These are phyloP conservation scores for Xenentodon cancila DNA, from an alignment of 2,797 vertebrate genomes.

Conservation along the genomic window DNA sequence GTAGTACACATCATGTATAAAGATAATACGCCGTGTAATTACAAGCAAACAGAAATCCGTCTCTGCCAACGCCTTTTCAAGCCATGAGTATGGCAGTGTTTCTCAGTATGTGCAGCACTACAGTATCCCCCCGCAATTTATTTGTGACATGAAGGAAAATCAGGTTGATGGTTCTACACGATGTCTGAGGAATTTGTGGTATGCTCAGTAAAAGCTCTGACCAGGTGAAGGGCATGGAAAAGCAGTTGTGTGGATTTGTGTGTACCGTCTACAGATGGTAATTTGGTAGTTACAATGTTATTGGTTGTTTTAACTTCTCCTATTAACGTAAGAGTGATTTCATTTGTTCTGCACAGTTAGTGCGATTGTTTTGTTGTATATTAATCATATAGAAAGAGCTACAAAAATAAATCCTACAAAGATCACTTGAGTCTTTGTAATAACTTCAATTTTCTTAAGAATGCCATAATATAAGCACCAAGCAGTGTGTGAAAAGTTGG, in stretches of 20 bases:
- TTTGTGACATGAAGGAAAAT: background rate
- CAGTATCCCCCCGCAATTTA: background rate
- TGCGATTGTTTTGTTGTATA: background rate
- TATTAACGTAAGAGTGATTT: background rate
- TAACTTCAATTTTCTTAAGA: conserved; percentile 26
- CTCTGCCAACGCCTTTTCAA: background rate
- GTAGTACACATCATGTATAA: too few relatives aligned
- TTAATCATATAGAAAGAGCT: background rate
- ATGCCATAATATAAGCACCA: conserved; percentile 23
- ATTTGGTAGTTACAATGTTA: background rate
- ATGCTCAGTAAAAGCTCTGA: background rate
- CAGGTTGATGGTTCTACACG: conserved; percentile 4
- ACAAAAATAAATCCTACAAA: background rate
- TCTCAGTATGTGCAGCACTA: too few relatives aligned
- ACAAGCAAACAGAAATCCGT: too few relatives aligned
- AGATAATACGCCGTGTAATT: too few relatives aligned
- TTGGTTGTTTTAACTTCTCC: background rate
- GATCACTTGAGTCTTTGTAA: background rate
- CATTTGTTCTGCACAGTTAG: background rate
- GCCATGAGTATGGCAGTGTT: background rate
- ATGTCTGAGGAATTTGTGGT: conserved; percentile 3
- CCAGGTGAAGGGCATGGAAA: background rate
- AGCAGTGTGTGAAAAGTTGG: conserved; percentile 22
- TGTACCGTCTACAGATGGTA: background rate
- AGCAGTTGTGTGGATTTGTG: background rate